Base-by-base conservation (phyloP, 2,797 vertebrate genomes). In the Pterois miles region DNA sequence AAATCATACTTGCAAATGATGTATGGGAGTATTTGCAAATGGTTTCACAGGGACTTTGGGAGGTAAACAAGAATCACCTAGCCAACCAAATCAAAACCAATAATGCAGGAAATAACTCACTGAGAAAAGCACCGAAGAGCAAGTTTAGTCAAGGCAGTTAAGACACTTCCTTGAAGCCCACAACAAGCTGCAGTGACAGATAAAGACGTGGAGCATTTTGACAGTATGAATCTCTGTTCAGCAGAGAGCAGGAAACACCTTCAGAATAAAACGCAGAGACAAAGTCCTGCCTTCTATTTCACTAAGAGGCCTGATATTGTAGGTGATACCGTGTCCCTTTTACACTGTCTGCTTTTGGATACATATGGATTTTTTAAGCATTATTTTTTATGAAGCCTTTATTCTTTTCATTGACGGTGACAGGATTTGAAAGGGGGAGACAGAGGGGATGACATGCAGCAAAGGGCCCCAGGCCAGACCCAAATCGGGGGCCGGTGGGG, bases 1-100 rank as follows among this genome's bases (percentile, higher is more conserved):
- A 36, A 77, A 86, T 92, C 81, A 89, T 70, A 92, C 85, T 92
- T 93, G 88, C 81, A 92, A 92, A 92, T 91, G 68, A 88, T 78
- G 76, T 74, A 73, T 74, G 83, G 81, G 86, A 87, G 74, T 48
- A 63, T 80, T 71, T 33, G 78, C 79, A 74, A 87, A 69, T 78
- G 86, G 79, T 78, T 90, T 89, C 83, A 71, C 54, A 36, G 82
- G 80, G 78, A 85, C 77, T 81, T 71, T 60, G 71, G 70, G 65
- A 81, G 74, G 66, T 76, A 71, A 84, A 33, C 56, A 64, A 31
- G 58, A 76, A 78, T 46, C 77, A 72, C 14, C 57, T 11, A 50
- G 59, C 40, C 29, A 34, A 58, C 27, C 65, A 79, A 78, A 89
- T 86, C 63, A 76, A 79, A 84, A 74, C 46, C 67, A 74, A 69